phyloP scores from a whole-genome alignment of 1,140 invertebrate species.

The Pseudobourletiella spinata region DNA sequence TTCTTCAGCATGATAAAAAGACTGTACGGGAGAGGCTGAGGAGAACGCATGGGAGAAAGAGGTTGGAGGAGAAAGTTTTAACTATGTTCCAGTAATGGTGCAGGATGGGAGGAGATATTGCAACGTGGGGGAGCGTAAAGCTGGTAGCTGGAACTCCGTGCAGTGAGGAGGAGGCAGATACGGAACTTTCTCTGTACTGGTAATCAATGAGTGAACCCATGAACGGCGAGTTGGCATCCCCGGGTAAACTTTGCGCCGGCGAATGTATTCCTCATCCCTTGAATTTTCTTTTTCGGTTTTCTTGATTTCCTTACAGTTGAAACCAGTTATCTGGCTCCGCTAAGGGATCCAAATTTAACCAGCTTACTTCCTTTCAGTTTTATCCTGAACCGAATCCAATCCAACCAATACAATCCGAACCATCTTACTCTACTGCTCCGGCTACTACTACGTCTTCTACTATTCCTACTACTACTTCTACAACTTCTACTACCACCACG shows the following conservation, averaged over 20 bases:
- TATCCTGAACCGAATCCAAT: conserved; percentile 6
- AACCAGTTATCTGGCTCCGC: conserved; percentile 22
- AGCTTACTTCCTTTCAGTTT: conserved; percentile 15
- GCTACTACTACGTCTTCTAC: neutral
- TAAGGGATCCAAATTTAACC: conserved; percentile 17
- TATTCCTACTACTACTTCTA: neutral
- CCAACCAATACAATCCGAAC: conserved; percentile 5
- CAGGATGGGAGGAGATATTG: neutral
- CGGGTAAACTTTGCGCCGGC: conserved; percentile 20
- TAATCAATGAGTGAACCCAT: conserved; percentile 20
- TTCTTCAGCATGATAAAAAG: too few species aligned
- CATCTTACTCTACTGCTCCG: neutral
- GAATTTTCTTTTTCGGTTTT: conserved; percentile 25
- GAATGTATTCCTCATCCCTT: conserved; percentile 18
- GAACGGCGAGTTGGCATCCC: conserved; percentile 15
- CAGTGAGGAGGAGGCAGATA: neutral
- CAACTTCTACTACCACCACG: neutral
- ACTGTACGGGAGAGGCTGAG: neutral
- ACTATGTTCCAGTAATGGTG: too few species aligned
- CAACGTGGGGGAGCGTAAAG: neutral
- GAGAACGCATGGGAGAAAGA: neutral
- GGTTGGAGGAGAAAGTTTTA: too few species aligned
- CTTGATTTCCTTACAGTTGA: conserved; percentile 23
- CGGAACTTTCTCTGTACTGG: neutral
- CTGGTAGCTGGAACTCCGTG: neutral